phyloP scores from a whole-genome alignment of 1,140 invertebrate species.

The Drosophila repletoides region DNA sequence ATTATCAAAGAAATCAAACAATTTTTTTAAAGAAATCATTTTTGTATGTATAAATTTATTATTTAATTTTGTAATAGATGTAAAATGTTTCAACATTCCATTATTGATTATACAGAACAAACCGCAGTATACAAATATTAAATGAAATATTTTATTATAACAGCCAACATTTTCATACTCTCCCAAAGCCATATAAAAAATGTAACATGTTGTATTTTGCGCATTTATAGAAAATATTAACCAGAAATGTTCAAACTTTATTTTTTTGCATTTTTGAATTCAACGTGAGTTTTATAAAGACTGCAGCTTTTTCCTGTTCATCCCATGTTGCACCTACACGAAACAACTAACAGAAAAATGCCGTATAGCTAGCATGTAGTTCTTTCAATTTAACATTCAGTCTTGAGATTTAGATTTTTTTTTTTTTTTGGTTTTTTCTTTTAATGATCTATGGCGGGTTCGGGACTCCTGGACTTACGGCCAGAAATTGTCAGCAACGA shows the following conservation, averaged over 20 bases:
- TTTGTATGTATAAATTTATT: neutral
- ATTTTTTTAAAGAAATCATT: neutral
- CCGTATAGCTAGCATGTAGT: neutral
- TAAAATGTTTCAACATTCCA: too few relatives aligned
- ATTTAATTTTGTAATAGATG: too few relatives aligned
- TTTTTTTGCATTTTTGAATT: slow-evolving; percentile 8
- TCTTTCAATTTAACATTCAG: slow-evolving; percentile 26
- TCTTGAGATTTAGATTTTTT: slow-evolving; percentile 25
- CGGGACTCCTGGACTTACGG: slow-evolving; percentile 14
- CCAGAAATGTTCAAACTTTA: slow-evolving; percentile 26
- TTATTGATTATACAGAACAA: too few relatives aligned
- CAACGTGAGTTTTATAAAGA: slow-evolving; percentile 24
- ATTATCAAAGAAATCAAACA: neutral
- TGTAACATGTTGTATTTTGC: neutral
- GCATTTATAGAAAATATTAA: slow-evolving; percentile 31
- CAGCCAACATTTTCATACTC: neutral
- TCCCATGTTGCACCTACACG: slow-evolving; percentile 16
- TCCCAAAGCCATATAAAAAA: neutral
- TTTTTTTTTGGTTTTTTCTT: too few relatives aligned
- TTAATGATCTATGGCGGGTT: slow-evolving; percentile 6
- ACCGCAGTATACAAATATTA: neutral
- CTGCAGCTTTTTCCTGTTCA: slow-evolving; percentile 1
- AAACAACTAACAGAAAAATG: slow-evolving; percentile 26
- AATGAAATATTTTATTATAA: too few relatives aligned
- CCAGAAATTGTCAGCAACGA: neutral